Evolutionary conservation across 2,113 vertebrate genomes (phyloP).

Genomic region (Calidris pygmaea): DNA sequence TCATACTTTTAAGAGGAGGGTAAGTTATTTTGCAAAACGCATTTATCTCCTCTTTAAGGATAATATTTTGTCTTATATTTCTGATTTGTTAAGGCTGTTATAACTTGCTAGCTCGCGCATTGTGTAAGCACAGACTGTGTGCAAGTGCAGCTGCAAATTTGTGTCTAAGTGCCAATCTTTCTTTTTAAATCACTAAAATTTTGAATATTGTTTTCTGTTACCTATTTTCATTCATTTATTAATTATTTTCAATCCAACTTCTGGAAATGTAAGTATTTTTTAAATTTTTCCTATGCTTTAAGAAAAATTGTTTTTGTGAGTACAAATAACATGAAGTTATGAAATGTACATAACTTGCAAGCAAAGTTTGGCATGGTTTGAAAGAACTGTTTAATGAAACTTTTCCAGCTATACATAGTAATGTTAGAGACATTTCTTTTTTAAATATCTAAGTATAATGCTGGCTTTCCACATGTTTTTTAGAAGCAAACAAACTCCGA

Average conservation of each 20-base stretch:
- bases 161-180: not conserved
- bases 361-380: conserved; percentile 61
- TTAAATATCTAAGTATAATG: conserved; percentile 21
- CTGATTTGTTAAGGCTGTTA: conserved; percentile 13
- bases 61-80: conserved; percentile 30
- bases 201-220: conserved; percentile 11
- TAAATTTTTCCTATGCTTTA: conserved; percentile 20
- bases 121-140: not conserved
- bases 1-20: conserved; percentile 15
- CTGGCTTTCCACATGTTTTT: not conserved
- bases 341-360: conserved; percentile 32
- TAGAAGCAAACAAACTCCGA: not conserved
- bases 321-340: conserved; percentile 32
- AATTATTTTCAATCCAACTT: conserved; percentile 35
- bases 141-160: conserved; percentile 50
- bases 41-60: conserved; percentile 24
- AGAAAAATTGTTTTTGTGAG: conserved; percentile 34
- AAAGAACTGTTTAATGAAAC: conserved; percentile 49
- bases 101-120: not conserved
- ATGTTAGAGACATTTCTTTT: not conserved
- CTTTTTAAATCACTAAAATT: not conserved
- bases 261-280: conserved; percentile 58
- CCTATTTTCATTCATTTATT: conserved; percentile 30
- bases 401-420: conserved; percentile 27
- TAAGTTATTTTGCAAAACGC: conserved; percentile 19